These are phyloP conservation scores for Craterocephalus amniculus DNA, from an alignment of 2,797 vertebrate species.

Conservation along the genomic window DNA sequence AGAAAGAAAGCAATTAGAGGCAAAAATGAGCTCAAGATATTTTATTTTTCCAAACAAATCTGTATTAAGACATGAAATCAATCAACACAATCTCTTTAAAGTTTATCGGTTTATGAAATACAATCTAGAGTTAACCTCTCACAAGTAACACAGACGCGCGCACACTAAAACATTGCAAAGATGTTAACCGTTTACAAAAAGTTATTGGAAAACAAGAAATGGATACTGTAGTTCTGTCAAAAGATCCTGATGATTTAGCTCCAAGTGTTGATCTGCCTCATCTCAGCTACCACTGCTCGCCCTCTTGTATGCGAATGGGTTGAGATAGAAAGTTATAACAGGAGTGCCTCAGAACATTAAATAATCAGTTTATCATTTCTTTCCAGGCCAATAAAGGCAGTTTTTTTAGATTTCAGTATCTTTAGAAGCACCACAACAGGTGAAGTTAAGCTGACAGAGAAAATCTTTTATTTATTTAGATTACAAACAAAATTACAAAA, in stretches of 20 bases:
- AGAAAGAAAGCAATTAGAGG: slow-evolving; percentile 19
- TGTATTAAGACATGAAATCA: slow-evolving; percentile 85
- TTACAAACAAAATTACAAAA: slow-evolving; percentile 44
- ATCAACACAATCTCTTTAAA: slow-evolving; percentile 83
- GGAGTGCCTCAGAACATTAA: slow-evolving; percentile 42
- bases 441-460: slow-evolving; percentile 51
- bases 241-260: slow-evolving; percentile 60
- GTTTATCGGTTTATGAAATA: slow-evolving; percentile 81
- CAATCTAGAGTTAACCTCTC: slow-evolving; percentile 79
- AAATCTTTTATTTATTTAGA: slow-evolving; percentile 32
- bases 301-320: slow-evolving; percentile 44
- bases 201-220: slow-evolving; percentile 54
- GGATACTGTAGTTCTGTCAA: slow-evolving; percentile 69
- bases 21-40: slow-evolving; percentile 77
- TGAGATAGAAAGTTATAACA: slow-evolving; percentile 48
- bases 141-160: slow-evolving; percentile 72
- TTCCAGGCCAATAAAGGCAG: slow-evolving; percentile 55
- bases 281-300: slow-evolving; percentile 59
- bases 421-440: slow-evolving; percentile 47
- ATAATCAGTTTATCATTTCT: slow-evolving; percentile 27
- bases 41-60: slow-evolving; percentile 85
- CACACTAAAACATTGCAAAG: slow-evolving; percentile 72
- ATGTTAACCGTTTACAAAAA: slow-evolving; percentile 53
- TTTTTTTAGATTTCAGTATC: slow-evolving; percentile 47
- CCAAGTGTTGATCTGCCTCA: slow-evolving; percentile 54